A percentile compares a stretch with the other conserved stretches of the same genome.
Conservation (phyloP, 2,888 invertebrate species). For the Adelphocoris suturalis region DNA sequence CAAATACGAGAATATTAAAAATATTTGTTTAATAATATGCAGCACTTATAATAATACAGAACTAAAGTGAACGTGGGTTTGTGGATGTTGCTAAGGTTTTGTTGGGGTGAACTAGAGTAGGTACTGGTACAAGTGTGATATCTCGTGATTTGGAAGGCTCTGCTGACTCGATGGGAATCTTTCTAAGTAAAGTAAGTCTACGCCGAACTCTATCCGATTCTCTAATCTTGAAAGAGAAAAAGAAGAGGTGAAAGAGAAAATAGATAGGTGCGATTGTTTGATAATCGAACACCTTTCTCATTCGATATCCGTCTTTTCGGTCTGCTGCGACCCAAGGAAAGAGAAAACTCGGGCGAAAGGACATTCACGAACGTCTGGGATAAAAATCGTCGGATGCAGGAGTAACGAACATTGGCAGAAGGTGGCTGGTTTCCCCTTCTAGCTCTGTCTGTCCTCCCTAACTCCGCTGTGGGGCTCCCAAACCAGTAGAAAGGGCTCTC, state of each 20-base stretch:
- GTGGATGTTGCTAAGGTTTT: too few relatives aligned
- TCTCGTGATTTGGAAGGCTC: too few relatives aligned
- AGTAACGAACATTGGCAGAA: slow-evolving; percentile 4
- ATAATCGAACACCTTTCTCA: slow-evolving; percentile 16
- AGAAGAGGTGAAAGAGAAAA: not conserved
- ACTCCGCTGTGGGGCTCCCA: not conserved
- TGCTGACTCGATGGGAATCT: not conserved
- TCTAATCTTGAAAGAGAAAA: not conserved
- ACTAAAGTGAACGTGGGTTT: too few relatives aligned
- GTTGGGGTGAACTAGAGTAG: too few relatives aligned
- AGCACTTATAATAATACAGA: too few relatives aligned
- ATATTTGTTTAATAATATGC: too few relatives aligned
- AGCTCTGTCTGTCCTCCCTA: not conserved
- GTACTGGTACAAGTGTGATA: too few relatives aligned
- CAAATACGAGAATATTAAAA: too few relatives aligned
- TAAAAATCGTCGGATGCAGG: slow-evolving; percentile 24
- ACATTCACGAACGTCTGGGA: slow-evolving; percentile 18
- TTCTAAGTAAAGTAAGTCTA: not conserved
- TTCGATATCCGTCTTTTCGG: slow-evolving; percentile 13
- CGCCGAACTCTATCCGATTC: not conserved
- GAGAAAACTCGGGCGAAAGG: not conserved
- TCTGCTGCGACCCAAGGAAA: not conserved
- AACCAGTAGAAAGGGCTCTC: not conserved
- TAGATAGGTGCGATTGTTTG: not conserved
- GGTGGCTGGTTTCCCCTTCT: not conserved